These are phyloP conservation scores for Limnephilus auricula DNA, from an alignment of 2,888 invertebrate genomes.

Conservation along the genomic window DNA sequence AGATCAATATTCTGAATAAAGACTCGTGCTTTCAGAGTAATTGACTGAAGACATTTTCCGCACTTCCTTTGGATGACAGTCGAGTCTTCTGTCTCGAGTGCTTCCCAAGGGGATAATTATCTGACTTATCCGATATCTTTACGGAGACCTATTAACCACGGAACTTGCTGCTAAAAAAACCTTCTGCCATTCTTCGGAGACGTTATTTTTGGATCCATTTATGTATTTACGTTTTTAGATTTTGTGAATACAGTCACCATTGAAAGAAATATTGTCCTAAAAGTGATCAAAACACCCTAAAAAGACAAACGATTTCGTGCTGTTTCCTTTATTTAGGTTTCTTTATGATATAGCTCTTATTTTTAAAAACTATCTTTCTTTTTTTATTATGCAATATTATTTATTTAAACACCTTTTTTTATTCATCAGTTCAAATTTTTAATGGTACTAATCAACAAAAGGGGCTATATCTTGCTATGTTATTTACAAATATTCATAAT, in stretches of 20 bases:
- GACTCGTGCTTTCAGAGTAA: background rate
- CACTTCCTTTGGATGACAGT: background rate
- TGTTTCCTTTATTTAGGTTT: background rate
- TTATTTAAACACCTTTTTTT: no score
- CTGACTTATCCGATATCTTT: background rate
- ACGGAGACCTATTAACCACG: background rate
- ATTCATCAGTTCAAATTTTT: no score
- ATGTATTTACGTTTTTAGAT: background rate
- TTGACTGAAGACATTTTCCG: conserved; percentile 5
- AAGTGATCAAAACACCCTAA: background rate
- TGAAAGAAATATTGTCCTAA: background rate
- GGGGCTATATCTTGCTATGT: no score
- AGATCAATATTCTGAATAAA: conserved; percentile 2
- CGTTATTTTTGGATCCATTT: background rate
- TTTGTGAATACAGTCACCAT: background rate
- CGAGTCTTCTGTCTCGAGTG: background rate
- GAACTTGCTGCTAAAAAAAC: background rate
- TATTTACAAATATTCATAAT: no score
- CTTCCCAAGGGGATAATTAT: conserved; percentile 27
- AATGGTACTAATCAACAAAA: no score
- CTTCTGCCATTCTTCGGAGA: background rate
- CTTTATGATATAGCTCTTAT: background rate
- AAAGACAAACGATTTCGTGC: background rate
- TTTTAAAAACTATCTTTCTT: no score
- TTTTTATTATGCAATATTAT: no score